Evolutionary conservation across 2,888 invertebrate species (phyloP), one percentile per base, ranked within the genome.

Genomic region (Griposia aprilina): DNA sequence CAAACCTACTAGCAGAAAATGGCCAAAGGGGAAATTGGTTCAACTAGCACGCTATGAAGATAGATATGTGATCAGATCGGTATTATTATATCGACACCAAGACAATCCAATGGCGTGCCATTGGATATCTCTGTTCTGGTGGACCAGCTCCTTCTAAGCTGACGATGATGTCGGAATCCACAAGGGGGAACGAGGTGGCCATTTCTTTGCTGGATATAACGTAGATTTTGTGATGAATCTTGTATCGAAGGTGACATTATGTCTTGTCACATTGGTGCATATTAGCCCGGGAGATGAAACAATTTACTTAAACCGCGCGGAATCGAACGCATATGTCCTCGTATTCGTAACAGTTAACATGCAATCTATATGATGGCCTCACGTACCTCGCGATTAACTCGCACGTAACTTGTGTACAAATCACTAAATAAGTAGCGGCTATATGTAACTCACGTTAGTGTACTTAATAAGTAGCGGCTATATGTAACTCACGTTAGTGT

Each of bases 371-470:
- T 65, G 68, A 78, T 79, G 45, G 74, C 45, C 60, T 60, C 80
- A n/a, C 45, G 59, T 48, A 52, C 45, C 52, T 55, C 66, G 59
- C 65, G 73, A 52, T n/a, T 52, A 15, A 11, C 36, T 75, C 65
- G 48, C 65, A 66, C 82, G 66, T 76, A 60, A 52, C 66, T 62
- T n/a, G 66, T 65, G 59, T 60, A 60, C 76, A 76, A 76, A 76
- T 52, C 81, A 52, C 45, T 67, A 52, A 30, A 23, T 36, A 67
- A 62, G 76, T 70, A 30, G 26, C 48, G 15, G 8, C 23, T 13
- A 45, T 57, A 11, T 55, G 23, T n/a, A 41, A 36, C 30, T 8
- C 26, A 26, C 36, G 30, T 17, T 48, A 48, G 15, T 45, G 62
- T 7, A 41, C 41, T 5, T 41, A 48, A 62, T 36, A 67, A 62